These are phyloP conservation scores for Pangasius sanitwongsei DNA, from an alignment of 2,797 vertebrate species.

Conservation along the genomic window DNA sequence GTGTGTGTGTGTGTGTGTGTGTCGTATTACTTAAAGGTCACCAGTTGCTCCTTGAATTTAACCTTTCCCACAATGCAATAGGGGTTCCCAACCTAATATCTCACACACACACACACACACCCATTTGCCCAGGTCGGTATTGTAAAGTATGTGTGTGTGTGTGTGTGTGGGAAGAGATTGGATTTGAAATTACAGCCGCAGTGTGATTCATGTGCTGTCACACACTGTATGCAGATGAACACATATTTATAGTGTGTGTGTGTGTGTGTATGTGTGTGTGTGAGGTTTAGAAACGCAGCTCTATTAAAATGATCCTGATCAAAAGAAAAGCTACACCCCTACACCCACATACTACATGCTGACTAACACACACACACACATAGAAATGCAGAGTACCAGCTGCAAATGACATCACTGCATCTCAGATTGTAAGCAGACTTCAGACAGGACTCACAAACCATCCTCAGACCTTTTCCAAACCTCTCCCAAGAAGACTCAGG, in stretches of 20 bases:
- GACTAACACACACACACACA: slow-evolving; percentile 1
- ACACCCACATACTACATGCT: background rate
- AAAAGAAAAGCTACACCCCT: background rate
- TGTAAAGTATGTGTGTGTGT: background rate
- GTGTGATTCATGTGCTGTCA: background rate
- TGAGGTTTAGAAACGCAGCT: background rate
- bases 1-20: slow-evolving; percentile 22
- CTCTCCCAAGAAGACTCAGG: background rate
- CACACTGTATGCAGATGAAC: background rate
- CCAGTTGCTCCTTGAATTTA: slow-evolving; percentile 5
- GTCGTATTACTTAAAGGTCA: slow-evolving; percentile 8
- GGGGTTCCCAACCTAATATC: background rate
- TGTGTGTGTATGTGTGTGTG: background rate
- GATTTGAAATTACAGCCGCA: background rate
- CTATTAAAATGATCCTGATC: too few species aligned
- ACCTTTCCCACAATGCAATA: background rate
- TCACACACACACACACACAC: background rate
- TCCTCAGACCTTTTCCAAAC: background rate
- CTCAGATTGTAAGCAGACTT: background rate
- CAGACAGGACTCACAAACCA: too few species aligned
- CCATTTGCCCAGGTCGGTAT: background rate
- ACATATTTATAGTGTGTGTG: background rate
- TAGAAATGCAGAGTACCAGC: background rate
- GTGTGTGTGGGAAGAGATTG: background rate
- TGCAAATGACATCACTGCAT: background rate